Evolutionary conservation across 2,113 vertebrate species (phyloP).

Genomic region (Cololabis saira): DNA sequence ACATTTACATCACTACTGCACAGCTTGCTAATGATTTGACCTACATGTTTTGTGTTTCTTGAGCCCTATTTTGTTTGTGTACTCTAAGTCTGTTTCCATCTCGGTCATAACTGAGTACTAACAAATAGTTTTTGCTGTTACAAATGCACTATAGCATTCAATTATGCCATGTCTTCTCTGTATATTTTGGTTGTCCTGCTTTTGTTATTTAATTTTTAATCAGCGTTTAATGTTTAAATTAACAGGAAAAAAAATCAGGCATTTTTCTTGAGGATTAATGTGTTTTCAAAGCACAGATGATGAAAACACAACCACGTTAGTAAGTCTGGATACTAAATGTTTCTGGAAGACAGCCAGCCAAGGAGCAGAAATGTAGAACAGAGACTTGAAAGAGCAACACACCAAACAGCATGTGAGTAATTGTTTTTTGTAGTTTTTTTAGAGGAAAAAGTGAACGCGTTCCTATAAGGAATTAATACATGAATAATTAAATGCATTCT

Average conservation of each 20-base stretch:
- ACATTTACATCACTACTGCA: no score
- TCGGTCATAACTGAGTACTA: no score
- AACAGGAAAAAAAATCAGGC: no score
- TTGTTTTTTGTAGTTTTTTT: conserved; percentile 1
- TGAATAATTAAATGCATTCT: conserved; percentile 59
- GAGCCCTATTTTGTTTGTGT: no score
- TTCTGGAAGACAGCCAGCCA: neutral
- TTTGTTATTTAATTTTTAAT: no score
- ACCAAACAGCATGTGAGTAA: no score
- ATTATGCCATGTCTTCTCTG: no score
- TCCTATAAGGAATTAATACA: conserved; percentile 28
- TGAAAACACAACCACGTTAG: neutral
- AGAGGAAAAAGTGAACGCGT: conserved; percentile 46
- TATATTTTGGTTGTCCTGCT: neutral
- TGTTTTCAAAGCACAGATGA: neutral
- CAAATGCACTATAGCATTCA: no score
- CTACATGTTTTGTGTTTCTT: no score
- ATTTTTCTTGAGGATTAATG: neutral
- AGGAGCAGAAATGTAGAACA: neutral
- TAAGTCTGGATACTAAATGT: neutral
- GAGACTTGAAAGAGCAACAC: neutral
- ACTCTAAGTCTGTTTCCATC: no score
- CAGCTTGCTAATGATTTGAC: no score
- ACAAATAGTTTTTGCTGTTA: no score
- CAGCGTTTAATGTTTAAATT: neutral